Conservation (phyloP, 2,797 vertebrate genomes). For the Chrosomus eos region DNA sequence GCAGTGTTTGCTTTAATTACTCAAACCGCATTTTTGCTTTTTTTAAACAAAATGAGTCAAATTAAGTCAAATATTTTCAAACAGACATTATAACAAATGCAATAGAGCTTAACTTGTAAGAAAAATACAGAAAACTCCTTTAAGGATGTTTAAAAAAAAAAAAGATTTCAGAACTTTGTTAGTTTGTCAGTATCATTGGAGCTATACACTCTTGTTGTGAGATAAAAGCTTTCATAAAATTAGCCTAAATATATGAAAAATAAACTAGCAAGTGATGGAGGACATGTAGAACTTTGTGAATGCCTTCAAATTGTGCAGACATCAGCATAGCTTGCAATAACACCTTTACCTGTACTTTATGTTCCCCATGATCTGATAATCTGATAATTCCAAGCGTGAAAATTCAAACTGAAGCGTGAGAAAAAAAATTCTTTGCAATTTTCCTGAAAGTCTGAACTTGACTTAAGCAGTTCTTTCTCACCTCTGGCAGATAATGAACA, state of each 20-base stretch:
- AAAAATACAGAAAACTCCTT: not conserved
- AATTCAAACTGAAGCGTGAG: not conserved
- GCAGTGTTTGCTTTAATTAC: not conserved
- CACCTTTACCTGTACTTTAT: not conserved
- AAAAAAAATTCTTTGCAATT: slow-evolving; percentile 12
- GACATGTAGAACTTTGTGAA: not conserved
- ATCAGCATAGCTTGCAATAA: not conserved
- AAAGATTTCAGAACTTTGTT: not conserved
- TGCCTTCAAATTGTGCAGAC: not conserved
- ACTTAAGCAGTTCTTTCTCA: slow-evolving; percentile 20
- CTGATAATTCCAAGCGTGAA: not conserved
- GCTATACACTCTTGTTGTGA: not conserved
- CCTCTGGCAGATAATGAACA: not conserved
- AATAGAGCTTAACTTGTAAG: not conserved
- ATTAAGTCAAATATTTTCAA: no score
- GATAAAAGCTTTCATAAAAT: not conserved
- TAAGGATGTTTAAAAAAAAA: not conserved
- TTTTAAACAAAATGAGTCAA: no score
- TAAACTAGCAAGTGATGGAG: not conserved
- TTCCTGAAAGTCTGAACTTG: not conserved
- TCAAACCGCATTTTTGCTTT: no score
- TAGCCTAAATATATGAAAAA: not conserved
- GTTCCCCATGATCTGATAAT: not conserved
- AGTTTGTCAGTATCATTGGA: not conserved
- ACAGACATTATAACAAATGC: no score